Evolutionary conservation across 2,113 vertebrate genomes (phyloP), one percentile per base, ranked within the genome.

Genomic region (Erythrocercus mccallii): DNA sequence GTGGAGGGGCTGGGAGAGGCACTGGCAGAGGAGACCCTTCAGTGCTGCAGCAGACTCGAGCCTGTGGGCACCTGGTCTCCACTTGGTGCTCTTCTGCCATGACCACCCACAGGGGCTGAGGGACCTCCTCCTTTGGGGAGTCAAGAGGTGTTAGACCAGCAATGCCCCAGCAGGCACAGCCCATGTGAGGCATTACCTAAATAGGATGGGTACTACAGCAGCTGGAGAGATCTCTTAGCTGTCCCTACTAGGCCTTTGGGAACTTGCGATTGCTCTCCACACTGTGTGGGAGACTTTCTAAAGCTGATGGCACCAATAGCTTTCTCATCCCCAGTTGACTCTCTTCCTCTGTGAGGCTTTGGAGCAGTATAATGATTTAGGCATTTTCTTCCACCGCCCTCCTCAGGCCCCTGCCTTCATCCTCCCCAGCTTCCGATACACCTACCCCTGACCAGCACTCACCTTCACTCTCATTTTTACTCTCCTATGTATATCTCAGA

Each of bases 371-470:
- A 45, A 37, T 42, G 17, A 65, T 68, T 35, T 16, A 72, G 50
- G 28, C n/a, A 45, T 77, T 90, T 90, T 86, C 12, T 80, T n/a
- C 25, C 53, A 53, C 40, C 0, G 0, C 51, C 33, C 38, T 89
- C 30, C 65, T 87, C 44, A 44, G 37, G 7, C 51, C 12, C 23
- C 73, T 25, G 27, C 24, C 33, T 73, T 89, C 6, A 1, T 83
- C 48, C 16, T 62, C 30, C 18, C 24, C 2, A 2, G 33, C 19
- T 81, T 66, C 62, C 0, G 0, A 77, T 14, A 76, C 12, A 38
- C 14, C 45, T 58, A 44, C 11, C 15, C 35, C 25, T 70, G 28
- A 69, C 20, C 8, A 15, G 25, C 54, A 45, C 30, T 35, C 5
- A 0, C 71, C 33, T 37, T 65, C 47, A 62, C 21, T 11, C 45